Evolutionary conservation across 2,797 vertebrate species (phyloP), one percentile per base, ranked within the genome.

Genomic region (Serranus cabrilla): DNA sequence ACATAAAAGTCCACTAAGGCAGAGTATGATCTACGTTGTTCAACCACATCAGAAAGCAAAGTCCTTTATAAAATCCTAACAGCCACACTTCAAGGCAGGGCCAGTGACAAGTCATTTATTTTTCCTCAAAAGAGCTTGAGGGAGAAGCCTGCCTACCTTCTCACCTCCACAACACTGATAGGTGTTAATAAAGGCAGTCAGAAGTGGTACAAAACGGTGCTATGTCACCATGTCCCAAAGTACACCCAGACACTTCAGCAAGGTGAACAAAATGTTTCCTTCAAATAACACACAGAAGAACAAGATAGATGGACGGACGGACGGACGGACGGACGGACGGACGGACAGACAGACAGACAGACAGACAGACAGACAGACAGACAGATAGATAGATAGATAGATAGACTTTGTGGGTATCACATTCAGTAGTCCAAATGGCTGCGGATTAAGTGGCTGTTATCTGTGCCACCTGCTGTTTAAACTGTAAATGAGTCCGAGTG

Each of bases 401-500:
- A 73, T 39, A 70, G 69, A 68, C 42, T 73, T 87, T 83, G 78
- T 31, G 67, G 57, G 59, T 71, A 72, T 80, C 49, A 52, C 58
- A 63, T 71, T 82, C 73, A 74, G 55, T 70, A 12, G 42, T 80
- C 77, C 83, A 91, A 88, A 87, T 85, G 84, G 76, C 78, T 80
- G 74, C 13, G n/a, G 84, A 92, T 91, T 87, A 86, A 88, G 84
- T 89, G 82, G 62, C 77, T 85, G 73, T 87, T 89, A 90, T 93
- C 90, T 87, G 58, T 84, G 69, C 89, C 86, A 86, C 91, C 91
- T 88, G 91, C 91, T 93, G 91, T 92, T 90, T 83, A 83, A 91
- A 88, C 88, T 58, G 85, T 78, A 89, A 91, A 89, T 83, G 80
- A 82, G 83, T 81, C 85, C 84, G 79, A 85, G 59, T 58, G 81